Evolutionary conservation across 2,797 vertebrate genomes (phyloP).

Genomic region (Molothrus ater): DNA sequence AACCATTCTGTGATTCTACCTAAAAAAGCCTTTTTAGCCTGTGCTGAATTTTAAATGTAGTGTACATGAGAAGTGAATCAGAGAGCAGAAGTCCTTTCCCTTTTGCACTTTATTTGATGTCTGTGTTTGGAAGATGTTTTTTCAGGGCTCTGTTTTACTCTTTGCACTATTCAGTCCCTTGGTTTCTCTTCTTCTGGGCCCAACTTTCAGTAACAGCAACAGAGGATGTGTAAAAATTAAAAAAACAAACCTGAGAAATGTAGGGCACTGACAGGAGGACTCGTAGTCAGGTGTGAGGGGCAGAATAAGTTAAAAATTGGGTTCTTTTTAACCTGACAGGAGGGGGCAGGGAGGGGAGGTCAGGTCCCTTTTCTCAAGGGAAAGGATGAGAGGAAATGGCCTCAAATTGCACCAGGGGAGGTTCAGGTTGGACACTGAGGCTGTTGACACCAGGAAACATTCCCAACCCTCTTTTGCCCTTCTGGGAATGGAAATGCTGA

Average conservation of each 20-base stretch:
- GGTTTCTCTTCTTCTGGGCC: not conserved
- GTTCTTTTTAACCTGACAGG: not conserved
- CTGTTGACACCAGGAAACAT: not conserved
- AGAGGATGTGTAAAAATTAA: not conserved
- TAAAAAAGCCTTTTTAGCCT: not conserved
- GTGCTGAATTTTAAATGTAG: not conserved
- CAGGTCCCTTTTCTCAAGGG: rapidly evolving
- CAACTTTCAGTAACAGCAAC: not conserved
- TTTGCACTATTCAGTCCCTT: not conserved
- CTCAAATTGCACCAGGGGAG: not conserved
- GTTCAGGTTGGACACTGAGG: rapidly evolving
- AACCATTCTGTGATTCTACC: rapidly evolving
- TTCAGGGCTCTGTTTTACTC: not conserved
- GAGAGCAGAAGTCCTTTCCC: not conserved
- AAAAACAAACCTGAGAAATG: not conserved
- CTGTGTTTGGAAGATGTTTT: not conserved
- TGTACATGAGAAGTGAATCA: not conserved
- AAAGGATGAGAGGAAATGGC: not conserved
- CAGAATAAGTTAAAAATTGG: not conserved
- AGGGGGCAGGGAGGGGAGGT: not conserved
- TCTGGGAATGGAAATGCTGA: not conserved
- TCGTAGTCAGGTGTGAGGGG: not conserved
- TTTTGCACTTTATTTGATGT: not conserved
- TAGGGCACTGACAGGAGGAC: not conserved
- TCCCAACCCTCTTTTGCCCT: not conserved